phyloP scores from a whole-genome alignment of 2,113 vertebrate species.

The Bostrychus sinensis region DNA sequence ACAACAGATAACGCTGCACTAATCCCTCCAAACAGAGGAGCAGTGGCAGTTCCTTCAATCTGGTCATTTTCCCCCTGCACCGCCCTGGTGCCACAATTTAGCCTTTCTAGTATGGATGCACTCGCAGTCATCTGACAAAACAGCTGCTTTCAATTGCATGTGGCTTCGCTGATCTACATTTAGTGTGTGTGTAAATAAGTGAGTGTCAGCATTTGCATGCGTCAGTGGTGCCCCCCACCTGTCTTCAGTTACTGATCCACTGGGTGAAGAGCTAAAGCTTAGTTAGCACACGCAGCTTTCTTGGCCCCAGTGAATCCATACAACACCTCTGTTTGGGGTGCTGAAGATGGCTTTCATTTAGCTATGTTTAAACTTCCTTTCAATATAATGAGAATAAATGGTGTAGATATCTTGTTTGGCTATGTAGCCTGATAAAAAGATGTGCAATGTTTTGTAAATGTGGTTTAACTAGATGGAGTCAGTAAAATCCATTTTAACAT shows the following conservation, averaged over 20 bases:
- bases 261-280: conserved; percentile 52
- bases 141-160: conserved; percentile 82
- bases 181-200: conserved; percentile 20
- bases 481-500: too few relatives aligned
- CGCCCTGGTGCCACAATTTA: conserved; percentile 28
- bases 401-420: too few relatives aligned
- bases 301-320: conserved; percentile 26
- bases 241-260: conserved; percentile 63
- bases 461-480: too few relatives aligned
- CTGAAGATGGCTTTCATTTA: conserved; percentile 16
- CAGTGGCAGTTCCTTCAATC: conserved; percentile 47
- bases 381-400: too few relatives aligned
- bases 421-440: too few relatives aligned
- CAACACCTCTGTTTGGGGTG: conserved; percentile 18
- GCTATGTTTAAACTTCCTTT: too few relatives aligned
- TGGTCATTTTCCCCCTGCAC: conserved; percentile 29
- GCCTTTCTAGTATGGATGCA: conserved; percentile 39
- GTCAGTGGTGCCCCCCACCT: conserved; percentile 70
- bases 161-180: conserved; percentile 52
- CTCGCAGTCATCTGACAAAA: conserved; percentile 68
- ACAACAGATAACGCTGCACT: conserved; percentile 54
- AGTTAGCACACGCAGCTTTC: conserved; percentile 44
- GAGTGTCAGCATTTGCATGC: conserved; percentile 48
- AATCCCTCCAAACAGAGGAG: conserved; percentile 47
- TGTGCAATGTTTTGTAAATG: too few relatives aligned